Evolutionary conservation across 2,888 invertebrate genomes (phyloP).

Genomic region (Zaprionus obscuricornis): DNA sequence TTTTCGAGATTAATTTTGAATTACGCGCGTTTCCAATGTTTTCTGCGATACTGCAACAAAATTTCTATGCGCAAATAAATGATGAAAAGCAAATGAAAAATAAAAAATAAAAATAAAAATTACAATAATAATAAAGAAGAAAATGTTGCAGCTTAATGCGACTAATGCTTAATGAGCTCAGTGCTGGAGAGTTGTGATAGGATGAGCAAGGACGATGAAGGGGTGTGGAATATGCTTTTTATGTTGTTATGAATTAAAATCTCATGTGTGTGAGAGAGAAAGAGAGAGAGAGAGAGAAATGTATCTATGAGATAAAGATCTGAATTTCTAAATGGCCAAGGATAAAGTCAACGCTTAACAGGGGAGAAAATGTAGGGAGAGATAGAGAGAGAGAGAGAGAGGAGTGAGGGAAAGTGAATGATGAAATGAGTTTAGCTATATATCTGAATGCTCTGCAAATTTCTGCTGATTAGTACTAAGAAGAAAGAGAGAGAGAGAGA

Average conservation of each 20-base stretch:
- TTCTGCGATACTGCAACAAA: constrained; percentile 15
- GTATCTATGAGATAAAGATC: neutral
- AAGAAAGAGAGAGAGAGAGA: too few species aligned
- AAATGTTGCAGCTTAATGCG: constrained; percentile 57
- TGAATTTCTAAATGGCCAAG: constrained; percentile 36
- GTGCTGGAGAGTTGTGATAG: neutral
- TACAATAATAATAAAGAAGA: neutral
- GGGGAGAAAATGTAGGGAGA: too few species aligned
- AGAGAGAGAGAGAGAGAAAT: neutral
- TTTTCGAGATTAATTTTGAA: constrained; percentile 73
- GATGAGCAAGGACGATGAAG: too few species aligned
- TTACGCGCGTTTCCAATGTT: constrained; percentile 57
- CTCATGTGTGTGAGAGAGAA: constrained; percentile 8
- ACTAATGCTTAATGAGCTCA: constrained; percentile 69
- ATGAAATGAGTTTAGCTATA: too few species aligned
- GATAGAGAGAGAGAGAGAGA: neutral
- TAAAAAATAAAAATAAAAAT: too few species aligned
- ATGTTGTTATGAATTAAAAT: constrained; percentile 22
- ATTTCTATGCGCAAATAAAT: constrained; percentile 59
- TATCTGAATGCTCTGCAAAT: too few species aligned
- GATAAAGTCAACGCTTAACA: too few species aligned
- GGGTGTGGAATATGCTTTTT: constrained; percentile 38
- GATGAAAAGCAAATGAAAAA: constrained; percentile 46
- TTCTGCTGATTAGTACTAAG: too few species aligned
- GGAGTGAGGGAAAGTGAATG: neutral